Base-by-base conservation (phyloP, 2,113 vertebrate species). In the Callorhinus ursinus region DNA sequence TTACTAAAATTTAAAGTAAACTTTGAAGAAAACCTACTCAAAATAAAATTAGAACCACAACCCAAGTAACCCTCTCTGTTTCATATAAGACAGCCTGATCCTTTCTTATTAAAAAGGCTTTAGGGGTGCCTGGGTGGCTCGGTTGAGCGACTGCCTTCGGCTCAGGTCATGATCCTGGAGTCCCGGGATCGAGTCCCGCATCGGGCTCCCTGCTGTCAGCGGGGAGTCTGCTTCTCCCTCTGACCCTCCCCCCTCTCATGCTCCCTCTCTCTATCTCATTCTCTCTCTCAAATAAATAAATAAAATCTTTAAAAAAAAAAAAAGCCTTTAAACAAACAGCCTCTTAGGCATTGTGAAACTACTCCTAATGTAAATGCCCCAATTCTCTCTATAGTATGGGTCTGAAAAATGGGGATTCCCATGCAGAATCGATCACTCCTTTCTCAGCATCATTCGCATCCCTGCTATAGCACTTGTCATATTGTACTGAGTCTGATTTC, bases 1-100 rank as follows among this genome's bases (percentile, higher is more conserved):
- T 76, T 90, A 95, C 96, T 97, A 93, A 94, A 96, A 93, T 83
- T 95, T 93, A 97, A 97, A 97, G 74, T 90, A 95, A 96, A 96
- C 59, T 94, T n/a, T n/a, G 63, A 97, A 96, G 42, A 12, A 90
- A 96, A 92, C 15, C 42, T 93, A 92, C 88, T 85, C 93, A 96
- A 96, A 94, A 93, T 88, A 93, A 97, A 95, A 94, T 96, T 57
- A 95, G 59, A 95, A 77, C 46, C 51, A 91, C 71, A 96, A 97
- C 81, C 83, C 83, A 95, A 92, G 19, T 61, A 79, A 90, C 16
- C 11, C 61, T 93, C 59, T 92, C 57, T 89, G 33, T 92, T 97
- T 97, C 39, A 80, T 77, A 93, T 81, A 97, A 92, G 89, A 93
- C 67, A 91, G 74, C 55, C 61, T 90, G 67, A 84, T 72, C 86